Evolutionary conservation across 2,113 vertebrate species (phyloP).

Genomic region (Oncorhynchus clarkii): DNA sequence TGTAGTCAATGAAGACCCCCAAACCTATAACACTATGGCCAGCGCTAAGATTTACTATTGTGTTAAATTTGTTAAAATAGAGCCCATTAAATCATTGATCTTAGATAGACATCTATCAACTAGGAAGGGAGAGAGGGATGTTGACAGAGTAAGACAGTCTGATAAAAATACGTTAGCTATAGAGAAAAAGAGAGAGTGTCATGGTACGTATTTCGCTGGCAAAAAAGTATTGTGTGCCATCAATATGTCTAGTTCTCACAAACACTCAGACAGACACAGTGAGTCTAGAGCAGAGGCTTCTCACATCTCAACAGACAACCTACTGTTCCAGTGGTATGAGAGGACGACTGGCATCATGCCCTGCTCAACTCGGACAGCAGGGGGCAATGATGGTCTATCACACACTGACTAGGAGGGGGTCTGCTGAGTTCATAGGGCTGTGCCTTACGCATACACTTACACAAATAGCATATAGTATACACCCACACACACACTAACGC

Average conservation of each 20-base stretch:
- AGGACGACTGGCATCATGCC: background rate
- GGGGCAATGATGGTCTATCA: background rate
- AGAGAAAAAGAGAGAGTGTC: background rate
- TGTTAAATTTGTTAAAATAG: too few relatives aligned
- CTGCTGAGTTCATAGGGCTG: background rate
- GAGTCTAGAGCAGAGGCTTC: background rate
- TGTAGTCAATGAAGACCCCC: too few relatives aligned
- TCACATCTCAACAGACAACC: background rate
- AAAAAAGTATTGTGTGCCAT: background rate
- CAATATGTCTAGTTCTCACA: background rate
- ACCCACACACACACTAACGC: background rate
- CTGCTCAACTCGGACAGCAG: background rate
- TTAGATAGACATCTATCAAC: background rate
- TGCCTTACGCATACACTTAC: background rate
- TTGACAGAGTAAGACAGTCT: background rate
- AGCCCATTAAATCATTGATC: background rate
- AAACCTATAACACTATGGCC: too few relatives aligned
- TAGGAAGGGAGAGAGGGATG: background rate
- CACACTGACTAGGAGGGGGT: background rate
- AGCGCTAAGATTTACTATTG: too few relatives aligned
- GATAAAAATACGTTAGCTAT: background rate
- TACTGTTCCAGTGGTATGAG: background rate
- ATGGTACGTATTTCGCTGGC: too few relatives aligned
- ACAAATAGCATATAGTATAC: background rate
- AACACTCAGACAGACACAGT: background rate